phyloP scores from a whole-genome alignment of 2,797 vertebrate species.

The Arctocebus calabarensis region DNA sequence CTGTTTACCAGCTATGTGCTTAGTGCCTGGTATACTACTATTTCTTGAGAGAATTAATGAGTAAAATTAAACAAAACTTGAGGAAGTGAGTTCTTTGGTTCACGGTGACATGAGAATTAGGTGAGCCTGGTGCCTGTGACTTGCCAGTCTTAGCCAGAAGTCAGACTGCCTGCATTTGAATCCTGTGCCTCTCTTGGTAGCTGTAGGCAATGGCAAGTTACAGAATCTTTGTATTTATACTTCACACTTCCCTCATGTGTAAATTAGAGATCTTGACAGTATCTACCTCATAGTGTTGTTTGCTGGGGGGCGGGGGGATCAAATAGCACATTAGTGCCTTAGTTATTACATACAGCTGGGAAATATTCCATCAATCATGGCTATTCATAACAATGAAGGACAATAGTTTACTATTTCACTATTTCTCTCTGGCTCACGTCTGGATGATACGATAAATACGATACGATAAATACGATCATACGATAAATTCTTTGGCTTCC shows the following conservation, averaged over 20 bases:
- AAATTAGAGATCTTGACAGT: neutral
- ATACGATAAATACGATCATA: too few species aligned
- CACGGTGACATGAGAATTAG: accelerated
- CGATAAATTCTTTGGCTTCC: neutral
- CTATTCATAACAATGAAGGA: neutral
- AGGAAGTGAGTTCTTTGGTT: neutral
- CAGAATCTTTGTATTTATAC: neutral
- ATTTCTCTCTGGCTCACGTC: neutral
- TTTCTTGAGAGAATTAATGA: neutral
- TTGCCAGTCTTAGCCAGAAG: neutral
- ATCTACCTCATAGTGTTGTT: neutral
- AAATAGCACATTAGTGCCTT: neutral
- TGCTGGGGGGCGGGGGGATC: too few species aligned
- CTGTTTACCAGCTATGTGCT: neutral
- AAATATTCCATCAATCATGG: neutral
- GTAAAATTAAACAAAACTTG: neutral
- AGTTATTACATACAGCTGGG: neutral
- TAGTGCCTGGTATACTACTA: neutral
- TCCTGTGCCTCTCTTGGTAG: neutral
- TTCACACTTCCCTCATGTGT: neutral
- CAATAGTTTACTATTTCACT: too few species aligned
- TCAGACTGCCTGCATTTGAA: neutral
- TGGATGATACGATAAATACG: too few species aligned
- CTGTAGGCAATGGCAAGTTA: neutral
- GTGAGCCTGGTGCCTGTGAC: neutral